Evolutionary conservation across 1,140 invertebrate genomes (phyloP).

Genomic region (Zaprionus ornatus): DNA sequence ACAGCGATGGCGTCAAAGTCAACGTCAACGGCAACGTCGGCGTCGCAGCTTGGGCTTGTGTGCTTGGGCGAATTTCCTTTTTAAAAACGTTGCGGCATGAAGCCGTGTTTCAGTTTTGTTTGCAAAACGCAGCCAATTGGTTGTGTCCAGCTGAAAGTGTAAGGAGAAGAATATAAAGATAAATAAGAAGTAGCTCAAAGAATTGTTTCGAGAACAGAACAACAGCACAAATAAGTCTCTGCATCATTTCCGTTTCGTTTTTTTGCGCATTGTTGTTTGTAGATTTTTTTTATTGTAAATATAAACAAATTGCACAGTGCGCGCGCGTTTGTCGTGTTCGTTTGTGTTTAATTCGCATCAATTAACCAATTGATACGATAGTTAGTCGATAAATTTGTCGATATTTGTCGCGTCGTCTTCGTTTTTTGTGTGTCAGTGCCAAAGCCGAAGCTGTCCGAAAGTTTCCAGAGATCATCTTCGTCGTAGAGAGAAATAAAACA

Average conservation of each 20-base stretch:
- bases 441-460: not conserved
- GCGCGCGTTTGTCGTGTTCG: conserved; percentile 1
- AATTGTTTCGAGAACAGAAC: not conserved
- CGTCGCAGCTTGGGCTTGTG: conserved; percentile 55
- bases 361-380: conserved; percentile 29
- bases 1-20: conserved; percentile 5
- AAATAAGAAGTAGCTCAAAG: not conserved
- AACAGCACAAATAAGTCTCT: not conserved
- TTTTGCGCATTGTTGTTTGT: not conserved
- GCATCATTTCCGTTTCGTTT: not conserved
- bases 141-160: conserved; percentile 41
- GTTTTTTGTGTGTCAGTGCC: conserved; percentile 2
- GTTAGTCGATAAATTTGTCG: not conserved
- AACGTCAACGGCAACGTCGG: conserved; percentile 1
- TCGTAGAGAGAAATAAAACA: not conserved
- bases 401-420: not conserved
- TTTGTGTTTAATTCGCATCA: conserved; percentile 33
- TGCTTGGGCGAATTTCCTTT: conserved; percentile 71
- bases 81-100: conserved; percentile 52
- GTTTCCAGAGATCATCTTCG: not conserved
- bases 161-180: not conserved
- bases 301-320: conserved; percentile 1
- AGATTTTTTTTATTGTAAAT: not conserved
- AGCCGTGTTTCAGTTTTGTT: conserved; percentile 73
- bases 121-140: conserved; percentile 66